A percentile compares a stretch with the other conserved stretches of the same genome.
phyloP scores from a whole-genome alignment of 2,888 invertebrate species.

The Yponomeuta evonymella region DNA sequence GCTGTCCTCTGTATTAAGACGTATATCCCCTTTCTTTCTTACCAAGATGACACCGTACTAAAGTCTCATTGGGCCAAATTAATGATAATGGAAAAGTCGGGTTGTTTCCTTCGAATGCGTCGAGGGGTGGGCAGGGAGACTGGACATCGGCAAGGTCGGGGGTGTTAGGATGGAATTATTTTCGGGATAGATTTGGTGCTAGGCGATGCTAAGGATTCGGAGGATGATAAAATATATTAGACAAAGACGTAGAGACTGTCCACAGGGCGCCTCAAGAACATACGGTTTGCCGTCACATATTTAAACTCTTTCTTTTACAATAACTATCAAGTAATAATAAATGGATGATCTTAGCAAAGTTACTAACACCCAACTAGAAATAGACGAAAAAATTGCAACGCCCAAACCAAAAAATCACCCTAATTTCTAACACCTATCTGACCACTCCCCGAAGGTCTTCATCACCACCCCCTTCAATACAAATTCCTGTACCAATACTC shows the following conservation, averaged over 20 bases:
- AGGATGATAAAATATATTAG: not conserved
- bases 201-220: not conserved
- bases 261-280: no score
- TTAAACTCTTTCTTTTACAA: no score
- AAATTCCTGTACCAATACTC: not conserved
- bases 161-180: not conserved
- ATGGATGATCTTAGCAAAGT: no score
- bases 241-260: no score
- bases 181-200: not conserved
- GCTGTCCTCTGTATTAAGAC: conserved; percentile 33
- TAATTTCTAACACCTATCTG: conserved; percentile 8
- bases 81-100: conserved; percentile 60
- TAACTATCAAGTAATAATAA: no score
- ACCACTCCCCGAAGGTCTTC: not conserved
- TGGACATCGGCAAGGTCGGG: conserved; percentile 2
- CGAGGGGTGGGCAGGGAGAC: conserved; percentile 19
- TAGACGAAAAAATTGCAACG: conserved; percentile 1
- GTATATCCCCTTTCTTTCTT: conserved; percentile 32
- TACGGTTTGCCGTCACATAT: no score
- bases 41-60: conserved; percentile 39
- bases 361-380: no score
- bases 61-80: conserved; percentile 47
- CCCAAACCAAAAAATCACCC: conserved; percentile 9
- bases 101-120: conserved; percentile 28
- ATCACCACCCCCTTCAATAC: not conserved